Evolutionary conservation across 2,888 invertebrate genomes (phyloP), one percentile per base, ranked within the genome.

Genomic region (Alitta virens): DNA sequence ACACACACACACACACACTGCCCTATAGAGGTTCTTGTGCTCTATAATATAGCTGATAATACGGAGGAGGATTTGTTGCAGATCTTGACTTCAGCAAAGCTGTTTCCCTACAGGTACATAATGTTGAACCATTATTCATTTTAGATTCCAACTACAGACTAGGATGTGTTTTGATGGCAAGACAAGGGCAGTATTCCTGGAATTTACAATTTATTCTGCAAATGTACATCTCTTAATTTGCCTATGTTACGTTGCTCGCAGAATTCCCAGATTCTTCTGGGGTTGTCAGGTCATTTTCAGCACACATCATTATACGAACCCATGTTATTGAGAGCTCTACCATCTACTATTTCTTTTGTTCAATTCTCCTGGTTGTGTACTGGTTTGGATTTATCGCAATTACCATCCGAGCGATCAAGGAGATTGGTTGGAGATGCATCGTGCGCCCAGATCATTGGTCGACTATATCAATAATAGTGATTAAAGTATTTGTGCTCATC

Each of bases 201-300:
- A 60, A 43, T 60, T 60, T 26, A 53, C 60, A 18, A 40, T 52
- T 1, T 60, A 52, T 18, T 53, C 52, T 21, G 53, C 60, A 2
- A 60, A 60, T 43, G 60, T 60, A 1, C 52, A 60, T 42, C 53
- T 60, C n/a, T n/a, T n/a, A n/a, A 12, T 60, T 60, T 18, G 33
- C 53, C 2, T 60, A 43, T 24, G 60, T 60, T 1, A 54, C 42
- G 2, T n/a, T 60, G 27, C 25, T 54, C 7, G 24, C 54, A 2
- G 60, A 60, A 25, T 60, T 60, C 18, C 46, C 33, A 5, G 26
- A 46, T n/a, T 25, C 60, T 18, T 52, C 53, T 23, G 60, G 60
- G 2, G 43, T 46, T 1, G 54, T 60, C 7, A n/a, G 9, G 3
- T 59, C n/a, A 23, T 40, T 51, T 18, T 33, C 7, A 18, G 18